Evolutionary conservation across 2,888 invertebrate species (phyloP).

Genomic region (Apodemia hepburni): DNA sequence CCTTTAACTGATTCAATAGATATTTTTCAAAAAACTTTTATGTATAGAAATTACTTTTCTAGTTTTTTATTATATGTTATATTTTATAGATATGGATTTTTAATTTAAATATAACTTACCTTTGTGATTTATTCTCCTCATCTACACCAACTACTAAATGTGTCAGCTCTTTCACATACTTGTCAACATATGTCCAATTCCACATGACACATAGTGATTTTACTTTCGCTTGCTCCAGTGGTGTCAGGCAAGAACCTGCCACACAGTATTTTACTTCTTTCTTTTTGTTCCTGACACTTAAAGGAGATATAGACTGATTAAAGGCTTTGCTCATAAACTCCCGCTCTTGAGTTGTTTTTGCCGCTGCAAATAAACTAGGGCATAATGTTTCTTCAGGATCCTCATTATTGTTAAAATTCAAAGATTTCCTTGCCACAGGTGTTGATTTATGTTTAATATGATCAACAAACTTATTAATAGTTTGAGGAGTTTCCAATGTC

Average conservation of each 20-base stretch:
- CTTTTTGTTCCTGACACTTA: slow-evolving; percentile 30
- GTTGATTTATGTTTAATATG: slow-evolving; percentile 65
- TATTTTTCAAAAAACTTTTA: no score
- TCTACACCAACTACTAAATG: slow-evolving; percentile 69
- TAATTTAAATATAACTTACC: slow-evolving; percentile 41
- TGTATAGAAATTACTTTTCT: no score
- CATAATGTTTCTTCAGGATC: slow-evolving; percentile 55
- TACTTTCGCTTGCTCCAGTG: slow-evolving; percentile 43
- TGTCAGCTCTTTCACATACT: slow-evolving; percentile 55
- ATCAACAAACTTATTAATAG: slow-evolving; percentile 57
- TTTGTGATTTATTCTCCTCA: slow-evolving; percentile 59
- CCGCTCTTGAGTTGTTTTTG: slow-evolving; percentile 61
- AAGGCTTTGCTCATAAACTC: slow-evolving; percentile 64
- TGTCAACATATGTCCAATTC: slow-evolving; percentile 53
- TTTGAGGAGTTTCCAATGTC: slow-evolving; percentile 54
- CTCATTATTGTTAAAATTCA: slow-evolving; percentile 50
- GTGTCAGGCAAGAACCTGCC: slow-evolving; percentile 55
- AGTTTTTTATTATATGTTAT: no score
- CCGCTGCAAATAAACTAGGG: slow-evolving; percentile 42
- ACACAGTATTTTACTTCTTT: slow-evolving; percentile 42
- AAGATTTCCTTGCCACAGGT: slow-evolving; percentile 61
- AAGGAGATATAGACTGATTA: slow-evolving; percentile 45
- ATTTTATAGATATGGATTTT: no score
- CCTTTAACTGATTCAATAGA: no score
- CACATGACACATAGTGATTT: slow-evolving; percentile 47